Percentiles rank a stretch among this genome's conserved stretches.
phyloP scores from a whole-genome alignment of 2,888 invertebrate species.

The Dorcus hopei region DNA sequence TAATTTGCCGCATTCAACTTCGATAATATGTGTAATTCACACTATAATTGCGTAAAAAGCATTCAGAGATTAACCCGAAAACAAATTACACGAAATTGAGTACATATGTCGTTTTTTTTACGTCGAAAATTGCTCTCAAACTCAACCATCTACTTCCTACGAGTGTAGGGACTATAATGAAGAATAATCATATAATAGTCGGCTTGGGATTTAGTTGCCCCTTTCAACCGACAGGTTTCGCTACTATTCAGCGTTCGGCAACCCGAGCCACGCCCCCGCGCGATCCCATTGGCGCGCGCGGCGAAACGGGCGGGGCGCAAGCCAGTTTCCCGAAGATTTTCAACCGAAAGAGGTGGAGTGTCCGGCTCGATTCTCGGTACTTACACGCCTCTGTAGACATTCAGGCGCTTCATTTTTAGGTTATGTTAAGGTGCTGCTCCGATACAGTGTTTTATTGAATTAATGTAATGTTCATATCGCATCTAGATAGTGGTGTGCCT shows the following conservation, averaged over 20 bases:
- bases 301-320: slow-evolving; percentile 25
- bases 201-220: slow-evolving; percentile 46
- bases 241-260: slow-evolving; percentile 43
- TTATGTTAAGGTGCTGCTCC: slow-evolving; percentile 39
- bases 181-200: slow-evolving; percentile 54
- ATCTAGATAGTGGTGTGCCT: too few relatives aligned
- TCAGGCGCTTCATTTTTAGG: slow-evolving; percentile 48
- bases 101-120: slow-evolving; percentile 48
- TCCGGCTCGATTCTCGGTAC: slow-evolving; percentile 22
- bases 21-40: slow-evolving; percentile 51
- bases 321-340: slow-evolving; percentile 36
- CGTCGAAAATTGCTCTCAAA: slow-evolving; percentile 47
- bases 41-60: slow-evolving; percentile 50
- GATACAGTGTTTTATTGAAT: slow-evolving; percentile 9
- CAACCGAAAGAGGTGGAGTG: slow-evolving; percentile 30
- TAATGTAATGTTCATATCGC: slow-evolving; percentile 8
- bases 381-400: slow-evolving; percentile 44
- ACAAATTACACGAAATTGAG: slow-evolving; percentile 52
- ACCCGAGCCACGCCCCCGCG: slow-evolving; percentile 29
- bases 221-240: slow-evolving; percentile 46
- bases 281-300: slow-evolving; percentile 34
- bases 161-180: slow-evolving; percentile 53
- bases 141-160: slow-evolving; percentile 51
- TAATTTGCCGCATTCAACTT: slow-evolving; percentile 41
- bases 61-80: slow-evolving; percentile 49